Evolutionary conservation across 2,797 vertebrate genomes (phyloP), one percentile per base, ranked within the genome.

Genomic region (Botia kubotai): DNA sequence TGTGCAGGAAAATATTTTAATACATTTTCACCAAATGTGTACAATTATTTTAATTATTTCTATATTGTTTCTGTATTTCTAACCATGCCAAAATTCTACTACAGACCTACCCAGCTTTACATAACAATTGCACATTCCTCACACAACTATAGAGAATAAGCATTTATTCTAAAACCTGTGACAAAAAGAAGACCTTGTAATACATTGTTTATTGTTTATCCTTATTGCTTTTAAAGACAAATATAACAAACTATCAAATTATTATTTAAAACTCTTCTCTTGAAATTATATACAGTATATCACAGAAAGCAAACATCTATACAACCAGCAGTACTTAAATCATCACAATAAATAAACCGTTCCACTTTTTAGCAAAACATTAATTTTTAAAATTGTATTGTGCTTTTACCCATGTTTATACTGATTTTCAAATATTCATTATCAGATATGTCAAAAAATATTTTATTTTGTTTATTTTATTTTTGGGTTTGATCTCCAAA

Each of bases 331-430:
- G 65, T 69, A 86, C 78, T 86, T 89, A 89, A 89, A 90, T 88
- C 87, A 39, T 63, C 58, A 74, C 74, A 90, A 89, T 89, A 90
- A 90, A 89, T 89, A 86, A 82, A 87, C 72, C 21, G 55, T 80
- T 77, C 74, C 68, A 39, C 26, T 50, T 77, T 58, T 14, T 23
- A 67, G 60, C 79, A 73, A 65, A 79, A 75, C 26, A 76, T 57
- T 26, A 26, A 26, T 26, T 26, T 26, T 26, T 1, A 26, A 26
- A 26, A 26, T 26, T 26, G 1, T 26, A 26, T 26, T 26, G 23
- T 26, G 23, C 23, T 26, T 26, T 26, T 26, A 26, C 23, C 23
- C 23, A 26, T 26, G 1, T 26, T 26, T 26, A 26, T 1, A 26
- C 23, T 26, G 23, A 26, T 1, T 26, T 26, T 26, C 23, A 26